Conservation (phyloP, 1,140 invertebrate species). For the Cotesia typhae region DNA sequence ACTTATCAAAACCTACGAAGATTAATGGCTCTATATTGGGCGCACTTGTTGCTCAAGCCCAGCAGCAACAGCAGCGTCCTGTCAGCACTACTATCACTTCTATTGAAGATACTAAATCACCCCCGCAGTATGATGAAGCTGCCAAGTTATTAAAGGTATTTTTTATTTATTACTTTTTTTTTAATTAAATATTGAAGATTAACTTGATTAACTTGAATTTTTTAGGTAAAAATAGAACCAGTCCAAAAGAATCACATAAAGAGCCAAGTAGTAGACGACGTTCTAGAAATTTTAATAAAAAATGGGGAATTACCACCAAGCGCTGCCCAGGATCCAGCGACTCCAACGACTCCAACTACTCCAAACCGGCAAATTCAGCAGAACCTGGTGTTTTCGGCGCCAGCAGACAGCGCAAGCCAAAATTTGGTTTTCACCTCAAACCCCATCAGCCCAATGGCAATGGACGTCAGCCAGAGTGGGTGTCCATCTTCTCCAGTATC, state of each 20-base stretch:
- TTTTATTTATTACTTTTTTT: conserved; percentile 20
- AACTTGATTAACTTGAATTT: too few species aligned
- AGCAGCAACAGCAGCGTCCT: conserved; percentile 56
- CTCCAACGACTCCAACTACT: conserved; percentile 77
- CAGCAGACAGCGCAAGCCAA: conserved; percentile 56
- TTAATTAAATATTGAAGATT: not conserved
- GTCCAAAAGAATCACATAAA: conserved; percentile 72
- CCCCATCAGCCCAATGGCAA: conserved; percentile 62
- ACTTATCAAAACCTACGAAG: conserved; percentile 60
- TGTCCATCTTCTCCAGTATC: conserved; percentile 56
- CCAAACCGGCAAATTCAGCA: conserved; percentile 62
- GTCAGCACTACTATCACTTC: conserved; percentile 53
- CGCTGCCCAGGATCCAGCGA: conserved; percentile 80
- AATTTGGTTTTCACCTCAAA: conserved; percentile 58
- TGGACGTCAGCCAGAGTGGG: conserved; percentile 59
- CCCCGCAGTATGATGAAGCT: conserved; percentile 76
- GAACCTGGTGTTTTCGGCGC: conserved; percentile 59
- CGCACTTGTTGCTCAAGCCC: conserved; percentile 61
- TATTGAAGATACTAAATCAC: conserved; percentile 62
- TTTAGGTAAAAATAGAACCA: conserved; percentile 61
- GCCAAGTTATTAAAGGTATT: conserved; percentile 70
- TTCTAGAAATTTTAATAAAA: conserved; percentile 93
- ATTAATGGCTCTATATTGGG: conserved; percentile 60
- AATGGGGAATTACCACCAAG: conserved; percentile 91
- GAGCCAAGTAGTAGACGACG: conserved; percentile 91